These are phyloP conservation scores for Hydrozoanthus gracilis DNA, from an alignment of 92 coral and sea anemone species.

Conservation along the genomic window DNA sequence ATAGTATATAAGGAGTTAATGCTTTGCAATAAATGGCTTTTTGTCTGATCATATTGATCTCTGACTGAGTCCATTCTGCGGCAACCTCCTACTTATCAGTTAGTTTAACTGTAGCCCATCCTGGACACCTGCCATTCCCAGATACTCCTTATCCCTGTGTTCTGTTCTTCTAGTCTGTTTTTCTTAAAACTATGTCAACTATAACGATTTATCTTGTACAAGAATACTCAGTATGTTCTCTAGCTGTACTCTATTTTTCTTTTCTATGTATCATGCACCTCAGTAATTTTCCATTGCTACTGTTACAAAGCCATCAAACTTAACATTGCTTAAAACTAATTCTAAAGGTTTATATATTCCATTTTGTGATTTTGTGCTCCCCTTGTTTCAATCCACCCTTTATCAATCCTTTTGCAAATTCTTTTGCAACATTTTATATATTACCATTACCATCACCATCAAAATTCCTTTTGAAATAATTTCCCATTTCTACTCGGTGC, in stretches of 20 bases:
- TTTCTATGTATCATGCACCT: not conserved
- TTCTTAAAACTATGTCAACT: not conserved
- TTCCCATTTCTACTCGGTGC: too few relatives aligned
- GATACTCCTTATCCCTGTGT: not conserved
- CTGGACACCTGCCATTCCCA: not conserved
- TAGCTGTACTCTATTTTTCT: not conserved
- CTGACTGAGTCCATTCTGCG: not conserved
- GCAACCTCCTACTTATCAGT: not conserved
- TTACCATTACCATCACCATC: too few relatives aligned
- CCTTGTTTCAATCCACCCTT: not conserved
- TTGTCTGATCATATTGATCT: not conserved
- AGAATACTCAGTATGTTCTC: not conserved
- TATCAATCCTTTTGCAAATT: too few relatives aligned
- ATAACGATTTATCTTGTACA: not conserved
- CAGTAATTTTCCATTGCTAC: not conserved
- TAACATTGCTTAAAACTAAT: not conserved
- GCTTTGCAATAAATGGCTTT: not conserved
- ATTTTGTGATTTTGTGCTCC: not conserved
- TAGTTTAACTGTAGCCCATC: not conserved
- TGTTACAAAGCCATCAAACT: not conserved
- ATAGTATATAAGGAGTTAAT: not conserved
- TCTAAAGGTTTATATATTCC: not conserved
- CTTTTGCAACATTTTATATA: too few relatives aligned
- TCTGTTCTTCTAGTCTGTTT: not conserved
- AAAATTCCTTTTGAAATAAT: too few relatives aligned